Evolutionary conservation across 2,797 vertebrate genomes (phyloP).

Genomic region (Gila robusta): DNA sequence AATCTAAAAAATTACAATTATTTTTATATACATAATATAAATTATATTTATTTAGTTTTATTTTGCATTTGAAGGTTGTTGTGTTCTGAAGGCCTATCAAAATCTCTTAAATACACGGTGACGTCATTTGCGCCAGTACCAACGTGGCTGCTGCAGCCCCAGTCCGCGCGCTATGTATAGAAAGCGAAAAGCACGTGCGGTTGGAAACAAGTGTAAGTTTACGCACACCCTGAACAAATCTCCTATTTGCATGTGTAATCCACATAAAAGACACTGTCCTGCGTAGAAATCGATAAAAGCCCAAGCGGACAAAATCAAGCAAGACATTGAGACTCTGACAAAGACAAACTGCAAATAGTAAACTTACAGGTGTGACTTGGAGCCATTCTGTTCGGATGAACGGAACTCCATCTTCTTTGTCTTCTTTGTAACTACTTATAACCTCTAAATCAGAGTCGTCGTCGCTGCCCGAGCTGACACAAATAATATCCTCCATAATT

Average conservation of each 20-base stretch:
- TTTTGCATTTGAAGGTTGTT: not conserved
- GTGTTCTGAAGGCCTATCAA: not conserved
- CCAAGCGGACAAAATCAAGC: not conserved
- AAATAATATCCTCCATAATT: constrained; percentile 73
- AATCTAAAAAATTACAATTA: not conserved
- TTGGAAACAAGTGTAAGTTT: not conserved
- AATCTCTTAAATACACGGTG: not conserved
- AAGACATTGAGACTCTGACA: not conserved
- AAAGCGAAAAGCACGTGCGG: not conserved
- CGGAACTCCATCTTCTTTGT: constrained; percentile 23
- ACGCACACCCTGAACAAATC: not conserved
- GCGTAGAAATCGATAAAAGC: not conserved
- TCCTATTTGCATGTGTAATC: constrained; percentile 5
- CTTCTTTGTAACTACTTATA: constrained; percentile 58
- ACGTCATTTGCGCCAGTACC: not conserved
- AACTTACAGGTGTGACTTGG: constrained; percentile 68
- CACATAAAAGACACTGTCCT: not conserved
- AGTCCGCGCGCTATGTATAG: too few relatives aligned
- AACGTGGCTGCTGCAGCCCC: too few relatives aligned
- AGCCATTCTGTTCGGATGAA: constrained; percentile 53
- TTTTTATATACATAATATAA: not conserved
- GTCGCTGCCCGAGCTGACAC: constrained; percentile 72
- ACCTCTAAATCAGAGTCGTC: constrained; percentile 76
- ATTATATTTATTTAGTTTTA: not conserved
- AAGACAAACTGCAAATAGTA: not conserved